Percentiles rank a stretch among this genome's conserved stretches.
Evolutionary conservation across 2,888 invertebrate genomes (phyloP).

Genomic region (Labia minor): DNA sequence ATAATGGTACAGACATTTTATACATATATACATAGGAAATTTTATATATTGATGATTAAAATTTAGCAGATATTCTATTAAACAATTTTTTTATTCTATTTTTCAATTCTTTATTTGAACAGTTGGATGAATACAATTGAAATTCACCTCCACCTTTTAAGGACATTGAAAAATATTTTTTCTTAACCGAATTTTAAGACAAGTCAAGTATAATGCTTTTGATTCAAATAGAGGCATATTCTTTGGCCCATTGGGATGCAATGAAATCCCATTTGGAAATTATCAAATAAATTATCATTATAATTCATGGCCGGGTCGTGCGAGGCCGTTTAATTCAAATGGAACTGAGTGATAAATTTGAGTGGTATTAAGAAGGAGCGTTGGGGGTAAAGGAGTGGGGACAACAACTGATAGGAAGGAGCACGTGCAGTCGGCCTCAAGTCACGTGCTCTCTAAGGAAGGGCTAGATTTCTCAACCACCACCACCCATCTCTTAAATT

Average conservation of each 20-base stretch:
- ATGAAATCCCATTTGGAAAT: background rate
- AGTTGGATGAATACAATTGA: too few relatives aligned
- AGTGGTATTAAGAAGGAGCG: background rate
- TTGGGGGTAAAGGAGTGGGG: background rate
- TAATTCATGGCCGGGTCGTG: background rate
- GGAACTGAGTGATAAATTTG: background rate
- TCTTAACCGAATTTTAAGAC: too few relatives aligned
- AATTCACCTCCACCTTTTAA: too few relatives aligned
- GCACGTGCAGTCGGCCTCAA: background rate
- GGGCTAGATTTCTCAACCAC: background rate
- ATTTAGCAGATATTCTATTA: too few relatives aligned
- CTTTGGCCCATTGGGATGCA: background rate
- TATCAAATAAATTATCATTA: slow-evolving; percentile 7
- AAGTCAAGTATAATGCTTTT: background rate
- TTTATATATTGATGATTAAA: too few relatives aligned
- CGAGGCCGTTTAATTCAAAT: background rate
- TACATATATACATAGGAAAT: too few relatives aligned
- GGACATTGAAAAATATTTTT: too few relatives aligned
- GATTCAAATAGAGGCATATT: background rate
- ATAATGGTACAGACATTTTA: too few relatives aligned
- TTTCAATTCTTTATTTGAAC: too few relatives aligned
- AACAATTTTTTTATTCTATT: too few relatives aligned
- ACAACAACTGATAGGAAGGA: background rate
- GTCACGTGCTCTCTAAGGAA: background rate
- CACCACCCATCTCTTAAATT: background rate